Percentiles rank a stretch among this genome's conserved stretches.
phyloP scores from a whole-genome alignment of 2,888 invertebrate species.

The Ariolimax columbianus region DNA sequence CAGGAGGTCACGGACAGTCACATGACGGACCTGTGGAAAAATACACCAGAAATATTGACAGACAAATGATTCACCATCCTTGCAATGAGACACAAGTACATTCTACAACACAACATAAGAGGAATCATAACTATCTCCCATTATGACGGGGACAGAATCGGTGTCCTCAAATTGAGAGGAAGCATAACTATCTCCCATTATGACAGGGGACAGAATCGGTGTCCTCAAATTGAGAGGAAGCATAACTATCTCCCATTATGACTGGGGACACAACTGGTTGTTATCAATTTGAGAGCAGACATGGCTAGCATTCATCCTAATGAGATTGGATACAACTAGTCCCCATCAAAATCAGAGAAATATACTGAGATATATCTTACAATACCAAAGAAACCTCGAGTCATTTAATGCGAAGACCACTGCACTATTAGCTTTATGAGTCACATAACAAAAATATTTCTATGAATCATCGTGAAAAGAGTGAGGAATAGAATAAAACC shows the following conservation, averaged over 20 bases:
- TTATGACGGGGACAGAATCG: neutral
- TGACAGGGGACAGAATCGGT: neutral
- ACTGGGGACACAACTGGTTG: neutral
- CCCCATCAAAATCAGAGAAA: no score
- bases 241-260: neutral
- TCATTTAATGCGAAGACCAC: no score
- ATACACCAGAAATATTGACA: neutral
- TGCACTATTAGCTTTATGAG: no score
- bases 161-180: neutral
- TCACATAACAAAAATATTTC: no score
- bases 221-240: neutral
- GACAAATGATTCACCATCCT: no score
- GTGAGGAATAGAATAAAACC: no score
- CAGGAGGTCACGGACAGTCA: slow-evolving; percentile 94
- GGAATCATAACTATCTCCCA: neutral
- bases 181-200: neutral
- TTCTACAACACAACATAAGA: neutral
- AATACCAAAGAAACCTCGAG: no score
- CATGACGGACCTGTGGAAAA: slow-evolving; percentile 82
- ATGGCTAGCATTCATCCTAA: neutral
- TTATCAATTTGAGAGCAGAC: neutral
- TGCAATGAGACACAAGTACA: no score
- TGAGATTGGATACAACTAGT: neutral
- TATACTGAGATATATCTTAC: no score
- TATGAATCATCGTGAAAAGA: no score